These are phyloP conservation scores for Parochlus steinenii DNA, from an alignment of 2,888 invertebrate genomes.

Conservation along the genomic window DNA sequence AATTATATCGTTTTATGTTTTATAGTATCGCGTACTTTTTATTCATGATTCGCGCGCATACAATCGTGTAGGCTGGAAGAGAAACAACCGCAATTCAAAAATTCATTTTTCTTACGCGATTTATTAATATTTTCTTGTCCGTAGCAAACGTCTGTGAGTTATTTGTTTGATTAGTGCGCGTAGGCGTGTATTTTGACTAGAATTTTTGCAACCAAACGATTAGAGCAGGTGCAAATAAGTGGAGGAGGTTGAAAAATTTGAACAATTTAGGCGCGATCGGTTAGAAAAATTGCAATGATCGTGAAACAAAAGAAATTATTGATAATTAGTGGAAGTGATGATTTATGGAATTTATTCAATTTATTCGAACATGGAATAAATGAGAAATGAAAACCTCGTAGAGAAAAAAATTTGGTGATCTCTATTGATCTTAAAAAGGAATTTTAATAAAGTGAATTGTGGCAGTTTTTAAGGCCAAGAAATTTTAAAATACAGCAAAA, in stretches of 20 bases:
- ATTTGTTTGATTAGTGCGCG: constrained; percentile 5
- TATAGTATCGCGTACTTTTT: constrained; percentile 4
- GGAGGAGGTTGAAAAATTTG: neutral
- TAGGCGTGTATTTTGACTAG: constrained; percentile 11
- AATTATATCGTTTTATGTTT: neutral
- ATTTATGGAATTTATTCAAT: too few species aligned
- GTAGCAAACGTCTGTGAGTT: constrained; percentile 12
- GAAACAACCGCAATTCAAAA: neutral
- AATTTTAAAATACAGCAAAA: too few species aligned
- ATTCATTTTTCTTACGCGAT: constrained; percentile 1
- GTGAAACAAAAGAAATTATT: too few species aligned
- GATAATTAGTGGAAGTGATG: too few species aligned
- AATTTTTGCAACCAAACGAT: constrained; percentile 1
- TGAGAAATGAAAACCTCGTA: too few species aligned
- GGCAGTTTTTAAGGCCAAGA: too few species aligned
- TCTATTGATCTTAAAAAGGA: too few species aligned
- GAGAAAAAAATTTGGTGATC: too few species aligned
- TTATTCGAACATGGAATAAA: too few species aligned
- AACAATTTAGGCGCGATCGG: too few species aligned
- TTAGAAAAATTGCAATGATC: too few species aligned
- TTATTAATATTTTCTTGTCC: constrained; percentile 4
- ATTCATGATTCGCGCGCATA: constrained; percentile 12
- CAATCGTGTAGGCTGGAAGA: constrained; percentile 11
- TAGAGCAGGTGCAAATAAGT: neutral
- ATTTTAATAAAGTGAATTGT: too few species aligned